Evolutionary conservation across 1,140 invertebrate species (phyloP).

Genomic region (Diuraphis noxia): DNA sequence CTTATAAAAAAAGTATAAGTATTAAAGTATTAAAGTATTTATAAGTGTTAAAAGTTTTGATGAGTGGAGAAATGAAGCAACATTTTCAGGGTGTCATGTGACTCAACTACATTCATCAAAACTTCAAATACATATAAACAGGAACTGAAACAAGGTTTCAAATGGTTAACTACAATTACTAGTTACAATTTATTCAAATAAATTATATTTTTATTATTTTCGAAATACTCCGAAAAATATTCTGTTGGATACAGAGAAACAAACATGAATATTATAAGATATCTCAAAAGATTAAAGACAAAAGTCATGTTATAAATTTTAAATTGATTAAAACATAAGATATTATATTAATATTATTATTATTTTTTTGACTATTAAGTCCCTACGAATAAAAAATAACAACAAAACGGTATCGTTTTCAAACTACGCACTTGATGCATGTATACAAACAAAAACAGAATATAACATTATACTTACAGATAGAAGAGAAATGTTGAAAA

Average conservation of each 20-base stretch:
- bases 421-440: background rate
- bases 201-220: background rate
- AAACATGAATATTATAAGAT: background rate
- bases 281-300: background rate
- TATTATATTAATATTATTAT: background rate
- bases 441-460: background rate
- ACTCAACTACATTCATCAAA: background rate
- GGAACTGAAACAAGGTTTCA: background rate
- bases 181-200: background rate
- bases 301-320: background rate
- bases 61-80: background rate
- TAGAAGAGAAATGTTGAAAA: background rate
- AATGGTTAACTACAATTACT: background rate
- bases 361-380: background rate
- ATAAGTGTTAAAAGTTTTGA: background rate
- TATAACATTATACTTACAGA: background rate
- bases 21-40: too few relatives aligned
- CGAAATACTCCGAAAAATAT: background rate
- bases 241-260: background rate
- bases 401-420: background rate
- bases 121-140: background rate
- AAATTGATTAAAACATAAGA: background rate
- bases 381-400: background rate
- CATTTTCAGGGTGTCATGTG: background rate
- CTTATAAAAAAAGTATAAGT: too few relatives aligned